Percentiles rank a stretch among this genome's conserved stretches.
These are phyloP conservation scores for Euglossa dilemma DNA, from an alignment of 1,140 invertebrate species.

Conservation along the genomic window DNA sequence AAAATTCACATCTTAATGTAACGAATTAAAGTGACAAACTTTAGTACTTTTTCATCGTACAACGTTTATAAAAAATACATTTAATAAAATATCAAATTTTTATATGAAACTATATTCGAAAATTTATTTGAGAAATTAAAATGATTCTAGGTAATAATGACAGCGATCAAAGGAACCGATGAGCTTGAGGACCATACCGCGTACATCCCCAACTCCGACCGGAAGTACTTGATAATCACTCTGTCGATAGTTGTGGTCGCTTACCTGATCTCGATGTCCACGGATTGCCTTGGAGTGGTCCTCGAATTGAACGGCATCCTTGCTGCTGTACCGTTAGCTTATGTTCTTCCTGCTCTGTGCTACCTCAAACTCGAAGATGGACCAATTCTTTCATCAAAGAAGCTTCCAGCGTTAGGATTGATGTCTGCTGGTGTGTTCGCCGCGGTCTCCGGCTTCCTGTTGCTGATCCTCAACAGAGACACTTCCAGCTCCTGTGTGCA, in stretches of 20 bases:
- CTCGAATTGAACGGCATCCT: slow-evolving; percentile 93
- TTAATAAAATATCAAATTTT: background rate
- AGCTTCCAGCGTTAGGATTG: slow-evolving; percentile 88
- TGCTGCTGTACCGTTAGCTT: slow-evolving; percentile 92
- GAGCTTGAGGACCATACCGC: slow-evolving; percentile 83
- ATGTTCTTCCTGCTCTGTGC: slow-evolving; percentile 91
- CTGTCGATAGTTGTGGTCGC: slow-evolving; percentile 87
- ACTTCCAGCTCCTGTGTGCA: slow-evolving; percentile 85
- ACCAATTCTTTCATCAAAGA: slow-evolving; percentile 86
- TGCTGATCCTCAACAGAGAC: slow-evolving; percentile 83
- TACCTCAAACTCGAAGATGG: slow-evolving; percentile 91
- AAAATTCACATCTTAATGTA: background rate
- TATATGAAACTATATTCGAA: too few species aligned
- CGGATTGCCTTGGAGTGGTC: slow-evolving; percentile 93
- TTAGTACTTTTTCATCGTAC: background rate
- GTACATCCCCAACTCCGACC: slow-evolving; percentile 80
- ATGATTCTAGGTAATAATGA: slow-evolving; percentile 75
- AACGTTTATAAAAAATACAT: background rate
- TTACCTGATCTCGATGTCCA: slow-evolving; percentile 91
- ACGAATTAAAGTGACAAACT: background rate
- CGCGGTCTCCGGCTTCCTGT: slow-evolving; percentile 85
- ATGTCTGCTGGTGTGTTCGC: slow-evolving; percentile 89
- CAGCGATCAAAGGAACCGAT: slow-evolving; percentile 82
- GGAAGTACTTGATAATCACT: slow-evolving; percentile 86
- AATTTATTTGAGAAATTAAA: background rate